phyloP scores from a whole-genome alignment of 2,113 vertebrate genomes.

The Cinclus mexicanus region DNA sequence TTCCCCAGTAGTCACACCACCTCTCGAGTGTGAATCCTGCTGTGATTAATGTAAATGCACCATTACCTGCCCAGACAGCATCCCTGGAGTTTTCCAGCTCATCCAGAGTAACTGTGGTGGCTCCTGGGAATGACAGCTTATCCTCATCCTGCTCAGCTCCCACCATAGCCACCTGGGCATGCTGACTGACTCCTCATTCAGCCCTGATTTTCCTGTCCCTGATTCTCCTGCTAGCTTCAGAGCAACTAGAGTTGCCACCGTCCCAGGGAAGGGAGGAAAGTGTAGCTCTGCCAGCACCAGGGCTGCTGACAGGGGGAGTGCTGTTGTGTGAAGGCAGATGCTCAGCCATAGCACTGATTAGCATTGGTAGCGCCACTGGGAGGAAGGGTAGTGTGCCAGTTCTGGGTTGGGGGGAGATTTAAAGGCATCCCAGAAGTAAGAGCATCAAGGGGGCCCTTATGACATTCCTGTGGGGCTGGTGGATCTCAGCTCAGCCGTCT shows the following conservation, averaged over 20 bases:
- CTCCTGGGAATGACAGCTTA: fast-evolving
- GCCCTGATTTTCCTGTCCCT: neutral
- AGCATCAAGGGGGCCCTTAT: neutral
- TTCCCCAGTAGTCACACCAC: neutral
- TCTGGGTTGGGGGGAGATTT: neutral
- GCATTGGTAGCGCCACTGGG: neutral
- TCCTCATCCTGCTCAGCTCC: fast-evolving
- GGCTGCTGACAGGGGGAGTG: neutral
- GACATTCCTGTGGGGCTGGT: neutral
- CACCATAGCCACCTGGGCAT: neutral
- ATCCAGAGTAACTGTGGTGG: neutral
- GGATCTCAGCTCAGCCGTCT: neutral
- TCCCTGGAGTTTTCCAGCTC: neutral
- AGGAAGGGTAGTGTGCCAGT: neutral
- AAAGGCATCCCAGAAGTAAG: neutral
- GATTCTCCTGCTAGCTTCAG: neutral
- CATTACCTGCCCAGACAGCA: neutral
- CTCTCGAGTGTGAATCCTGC: neutral
- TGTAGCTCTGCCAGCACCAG: fast-evolving
- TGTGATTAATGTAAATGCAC: neutral
- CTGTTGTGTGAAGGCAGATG: neutral
- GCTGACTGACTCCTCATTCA: neutral
- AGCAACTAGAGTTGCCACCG: neutral
- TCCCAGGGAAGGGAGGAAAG: neutral
- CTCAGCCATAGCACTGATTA: neutral